Conservation (phyloP, 1,140 invertebrate species). For the Oreohelix idahoensis region DNA sequence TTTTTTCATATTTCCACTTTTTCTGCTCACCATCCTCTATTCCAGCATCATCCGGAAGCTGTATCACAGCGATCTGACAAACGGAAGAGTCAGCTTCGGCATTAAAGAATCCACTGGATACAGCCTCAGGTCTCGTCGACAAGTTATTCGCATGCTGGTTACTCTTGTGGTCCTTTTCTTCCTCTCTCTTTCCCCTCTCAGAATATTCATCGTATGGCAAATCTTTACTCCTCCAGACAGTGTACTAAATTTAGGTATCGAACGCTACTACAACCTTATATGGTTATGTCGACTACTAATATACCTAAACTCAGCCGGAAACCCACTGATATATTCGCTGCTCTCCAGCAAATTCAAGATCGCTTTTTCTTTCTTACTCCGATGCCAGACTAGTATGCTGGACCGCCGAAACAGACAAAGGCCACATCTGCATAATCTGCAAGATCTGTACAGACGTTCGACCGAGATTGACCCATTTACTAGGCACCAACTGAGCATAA, state of each 20-base stretch:
- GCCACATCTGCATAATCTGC: neutral
- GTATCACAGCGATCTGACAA: neutral
- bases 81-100: neutral
- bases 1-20: constrained; percentile 51
- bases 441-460: neutral
- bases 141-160: constrained; percentile 87
- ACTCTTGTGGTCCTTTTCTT: constrained; percentile 92
- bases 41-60: constrained; percentile 46
- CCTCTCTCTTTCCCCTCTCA: constrained; percentile 88
- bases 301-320: constrained; percentile 67
- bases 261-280: constrained; percentile 88
- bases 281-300: constrained; percentile 80
- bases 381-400: neutral
- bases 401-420: neutral
- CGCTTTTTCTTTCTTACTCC: constrained; percentile 78
- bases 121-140: constrained; percentile 50
- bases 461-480: neutral
- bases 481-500: neutral
- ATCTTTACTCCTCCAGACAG: constrained; percentile 18
- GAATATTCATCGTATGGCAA: constrained; percentile 81
- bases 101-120: neutral
- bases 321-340: constrained; percentile 67
- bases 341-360: constrained; percentile 58
- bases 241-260: constrained; percentile 77
- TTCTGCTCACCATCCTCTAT: constrained; percentile 52